Base-by-base conservation (phyloP, 2,797 vertebrate species). In the Fratercula arctica region DNA sequence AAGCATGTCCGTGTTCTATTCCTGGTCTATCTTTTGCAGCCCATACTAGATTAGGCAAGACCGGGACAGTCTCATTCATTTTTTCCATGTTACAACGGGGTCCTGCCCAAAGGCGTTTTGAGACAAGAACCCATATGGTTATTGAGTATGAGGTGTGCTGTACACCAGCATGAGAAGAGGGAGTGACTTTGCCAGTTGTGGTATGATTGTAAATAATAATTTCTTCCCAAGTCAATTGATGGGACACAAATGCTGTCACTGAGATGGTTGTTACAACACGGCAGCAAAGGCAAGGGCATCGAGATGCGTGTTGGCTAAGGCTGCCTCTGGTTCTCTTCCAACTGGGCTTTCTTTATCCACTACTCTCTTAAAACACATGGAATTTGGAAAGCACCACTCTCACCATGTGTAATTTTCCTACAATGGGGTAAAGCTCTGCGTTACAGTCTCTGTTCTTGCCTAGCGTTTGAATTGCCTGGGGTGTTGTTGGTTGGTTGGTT, bases 1-100 rank as follows among this genome's bases (percentile, higher is more conserved):
- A 45, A 85, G 18, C 11, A 24, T 3, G 4, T 11, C 2, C 0
- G 0, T 46, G n/a, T 43, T 86, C 60, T 41, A 51, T 37, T 16
- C 17, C 68, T 91, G 57, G 2, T 63, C 46, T 57, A 4, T n/a
- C 20, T 87, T 87, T 74, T 63, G 80, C 59, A 91, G 78, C 57
- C 61, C 1, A 0, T 66, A 11, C 43, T 37, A 29, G 50, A 46
- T 89, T 72, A 89, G 43, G 61, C 43, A 91, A 89, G 41, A 41
- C 31, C 18, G 80, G 43, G 25, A 48, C 18, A 51, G 59, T 73
- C 90, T 85, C n/a, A 33, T 28, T 35, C 9, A 10, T 79, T 83
- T 88, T 45, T 87, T 41, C 51, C 16, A 23, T 61, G 12, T 79
- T 91, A 35, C 28, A 74, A 29, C 1, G 6, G 16, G 35, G 37